phyloP scores from a whole-genome alignment of 2,797 vertebrate genomes.

The Sarcophilus harrisii region DNA sequence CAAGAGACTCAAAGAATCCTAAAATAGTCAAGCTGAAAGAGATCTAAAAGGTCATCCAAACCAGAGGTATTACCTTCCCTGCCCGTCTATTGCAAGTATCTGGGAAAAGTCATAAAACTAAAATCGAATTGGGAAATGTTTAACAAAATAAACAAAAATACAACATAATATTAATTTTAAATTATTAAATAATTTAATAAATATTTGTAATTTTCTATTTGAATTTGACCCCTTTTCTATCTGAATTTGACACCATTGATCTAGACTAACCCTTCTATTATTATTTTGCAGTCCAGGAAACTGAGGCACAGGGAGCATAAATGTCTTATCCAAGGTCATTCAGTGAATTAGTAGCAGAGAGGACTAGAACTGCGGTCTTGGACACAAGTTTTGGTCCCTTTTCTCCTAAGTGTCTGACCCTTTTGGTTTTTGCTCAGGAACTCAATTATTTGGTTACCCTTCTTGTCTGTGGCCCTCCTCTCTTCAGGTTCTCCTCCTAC shows the following conservation, averaged over 20 bases:
- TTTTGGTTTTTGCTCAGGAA: not conserved
- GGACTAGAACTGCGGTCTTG: not conserved
- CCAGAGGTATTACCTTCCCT: not conserved
- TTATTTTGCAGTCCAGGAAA: not conserved
- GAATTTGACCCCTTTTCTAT: not conserved
- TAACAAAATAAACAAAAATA: not conserved
- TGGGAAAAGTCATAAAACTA: not conserved
- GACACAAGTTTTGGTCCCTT: not conserved
- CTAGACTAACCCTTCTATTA: not conserved
- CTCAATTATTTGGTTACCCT: not conserved
- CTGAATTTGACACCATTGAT: not conserved
- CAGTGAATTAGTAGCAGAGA: not conserved
- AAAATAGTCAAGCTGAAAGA: not conserved
- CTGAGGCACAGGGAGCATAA: not conserved
- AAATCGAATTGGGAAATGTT: not conserved
- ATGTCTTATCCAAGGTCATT: not conserved
- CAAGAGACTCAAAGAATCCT: not conserved
- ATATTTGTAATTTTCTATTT: not conserved
- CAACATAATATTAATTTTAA: not conserved
- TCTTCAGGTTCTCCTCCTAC: not conserved
- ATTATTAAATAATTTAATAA: too few relatives aligned
- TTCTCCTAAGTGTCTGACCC: not conserved
- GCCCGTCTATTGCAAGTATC: not conserved
- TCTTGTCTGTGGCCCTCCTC: not conserved
- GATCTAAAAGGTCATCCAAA: not conserved